phyloP scores from a whole-genome alignment of 1,140 invertebrate species.

The Notospermus geniculatus region DNA sequence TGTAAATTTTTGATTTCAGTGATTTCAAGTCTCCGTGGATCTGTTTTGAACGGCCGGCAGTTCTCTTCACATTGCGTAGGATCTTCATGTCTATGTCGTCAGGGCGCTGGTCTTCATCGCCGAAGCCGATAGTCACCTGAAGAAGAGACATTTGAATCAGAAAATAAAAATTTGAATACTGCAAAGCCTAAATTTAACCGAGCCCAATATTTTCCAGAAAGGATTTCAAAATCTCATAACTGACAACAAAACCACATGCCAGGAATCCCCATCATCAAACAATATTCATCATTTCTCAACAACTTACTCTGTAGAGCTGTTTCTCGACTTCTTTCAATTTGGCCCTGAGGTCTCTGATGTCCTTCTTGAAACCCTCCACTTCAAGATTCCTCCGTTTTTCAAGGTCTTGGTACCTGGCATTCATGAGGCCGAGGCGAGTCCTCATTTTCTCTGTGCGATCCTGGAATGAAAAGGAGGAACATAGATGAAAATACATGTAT shows the following conservation, averaged over 20 bases:
- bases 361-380: conserved; percentile 56
- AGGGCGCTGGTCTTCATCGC: conserved; percentile 47
- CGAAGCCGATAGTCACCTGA: conserved; percentile 51
- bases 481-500: too few species aligned
- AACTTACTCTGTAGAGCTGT: conserved; percentile 53
- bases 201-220: too few species aligned
- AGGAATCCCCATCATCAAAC: too few species aligned
- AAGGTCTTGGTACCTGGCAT: conserved; percentile 52
- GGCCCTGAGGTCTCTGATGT: conserved; percentile 53
- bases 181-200: too few species aligned
- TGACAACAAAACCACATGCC: too few species aligned
- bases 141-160: too few species aligned
- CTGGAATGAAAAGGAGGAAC: too few species aligned
- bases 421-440: conserved; percentile 51
- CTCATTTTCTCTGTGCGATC: conserved; percentile 53
- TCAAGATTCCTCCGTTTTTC: conserved; percentile 54
- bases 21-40: conserved; percentile 52
- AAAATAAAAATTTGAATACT: too few species aligned
- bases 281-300: background rate
- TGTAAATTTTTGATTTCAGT: conserved; percentile 54
- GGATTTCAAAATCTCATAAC: too few species aligned
- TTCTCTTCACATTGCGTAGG: conserved; percentile 49
- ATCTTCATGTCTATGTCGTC: conserved; percentile 54
- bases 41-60: conserved; percentile 51
- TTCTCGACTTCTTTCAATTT: conserved; percentile 54